Conservation (phyloP, 2,797 vertebrate genomes). For the Cirrhinus mrigala region DNA sequence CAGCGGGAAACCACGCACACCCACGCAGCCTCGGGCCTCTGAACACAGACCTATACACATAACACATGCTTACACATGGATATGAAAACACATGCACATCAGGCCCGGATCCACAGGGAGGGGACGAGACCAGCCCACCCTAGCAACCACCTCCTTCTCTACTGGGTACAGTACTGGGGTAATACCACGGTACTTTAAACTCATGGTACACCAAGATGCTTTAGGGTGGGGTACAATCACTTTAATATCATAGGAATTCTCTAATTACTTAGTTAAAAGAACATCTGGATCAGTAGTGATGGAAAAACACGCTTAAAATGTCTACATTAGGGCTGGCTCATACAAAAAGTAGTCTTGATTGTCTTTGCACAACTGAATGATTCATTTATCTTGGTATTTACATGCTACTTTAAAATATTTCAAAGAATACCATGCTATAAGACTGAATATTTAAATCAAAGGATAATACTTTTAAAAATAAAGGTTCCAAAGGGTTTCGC, state of each 20-base stretch:
- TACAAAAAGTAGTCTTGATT: neutral
- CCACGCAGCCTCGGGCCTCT: conserved; percentile 28
- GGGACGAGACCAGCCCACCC: neutral
- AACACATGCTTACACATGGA: conserved; percentile 62
- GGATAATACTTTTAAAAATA: neutral
- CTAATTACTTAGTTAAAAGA: neutral
- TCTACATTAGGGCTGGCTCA: neutral
- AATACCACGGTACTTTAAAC: conserved; percentile 17
- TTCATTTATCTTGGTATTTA: neutral
- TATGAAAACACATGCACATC: conserved; percentile 42
- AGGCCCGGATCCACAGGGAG: neutral
- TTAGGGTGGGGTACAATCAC: conserved; percentile 4
- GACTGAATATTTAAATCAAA: neutral
- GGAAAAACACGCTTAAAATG: neutral
- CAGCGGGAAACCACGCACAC: conserved; percentile 49
- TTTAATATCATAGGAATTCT: neutral
- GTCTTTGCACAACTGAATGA: neutral
- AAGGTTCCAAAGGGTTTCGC: neutral
- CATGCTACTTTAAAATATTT: conserved; percentile 7
- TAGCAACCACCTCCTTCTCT: neutral
- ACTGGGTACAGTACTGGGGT: neutral
- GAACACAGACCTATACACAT: conserved; percentile 67
- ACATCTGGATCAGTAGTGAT: neutral
- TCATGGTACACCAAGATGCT: neutral
- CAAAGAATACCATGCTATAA: neutral